Base-by-base conservation (phyloP, 2,888 invertebrate genomes). In the Drosophila kambysellisi region DNA sequence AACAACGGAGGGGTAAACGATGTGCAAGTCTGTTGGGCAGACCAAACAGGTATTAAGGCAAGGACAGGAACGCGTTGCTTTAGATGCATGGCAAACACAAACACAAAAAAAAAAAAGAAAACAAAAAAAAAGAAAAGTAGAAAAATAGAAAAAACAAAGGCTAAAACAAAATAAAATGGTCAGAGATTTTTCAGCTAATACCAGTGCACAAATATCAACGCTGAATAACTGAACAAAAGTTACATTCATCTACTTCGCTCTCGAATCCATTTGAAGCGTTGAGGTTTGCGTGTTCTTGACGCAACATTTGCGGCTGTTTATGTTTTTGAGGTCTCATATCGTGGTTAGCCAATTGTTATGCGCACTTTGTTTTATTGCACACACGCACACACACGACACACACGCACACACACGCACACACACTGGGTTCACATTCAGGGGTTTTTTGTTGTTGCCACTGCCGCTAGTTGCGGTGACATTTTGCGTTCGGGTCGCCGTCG, bases 231-330 rank as follows among this genome's bases (percentile, higher is more conserved):
- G 53, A 39, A 39, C n/a, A 39, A 39, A 30, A 56, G 29, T n/a
- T 8, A 43, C 41, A 57, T 57, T 30, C 20, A 43, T 32, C 51
- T 35, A 29, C 12, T 43, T 41, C 46, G 29, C n/a, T 20, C 32
- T 32, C n/a, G 29, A 53, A 48, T 46, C 32, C 43, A 41, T 68
- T 57, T 51, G n/a, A 39, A 57, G 51, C 43, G 32, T 29, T 39
- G 32, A 9, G 50, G 62, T 11, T 88, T 82, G 85, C 86, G 86
- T 84, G 88, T 80, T 82, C 82, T 77, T 84, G 86, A 88, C 86
- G 83, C 83, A 85, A 88, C 85, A 85, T 83, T 83, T 83, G 88
- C 73, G 88, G 82, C 82, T 88, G 85, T 88, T 83, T 83, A 87
- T 87, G 88, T 70, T 79, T 87, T 73, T 79, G 85, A 85, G 85